Evolutionary conservation across 2,797 vertebrate species (phyloP).

Genomic region (Enteromius mattozi): DNA sequence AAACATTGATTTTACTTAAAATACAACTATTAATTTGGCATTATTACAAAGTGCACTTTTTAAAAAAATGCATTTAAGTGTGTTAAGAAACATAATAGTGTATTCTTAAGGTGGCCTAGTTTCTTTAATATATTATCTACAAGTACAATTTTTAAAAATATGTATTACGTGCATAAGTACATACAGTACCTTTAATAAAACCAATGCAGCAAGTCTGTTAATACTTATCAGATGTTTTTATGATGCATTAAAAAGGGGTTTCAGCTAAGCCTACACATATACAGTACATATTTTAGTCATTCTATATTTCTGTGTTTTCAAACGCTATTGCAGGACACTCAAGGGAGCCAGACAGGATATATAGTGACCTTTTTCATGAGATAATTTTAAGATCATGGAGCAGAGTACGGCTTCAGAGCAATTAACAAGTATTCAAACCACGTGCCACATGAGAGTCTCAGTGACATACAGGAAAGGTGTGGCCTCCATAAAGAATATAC

Average conservation of each 20-base stretch:
- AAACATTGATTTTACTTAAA: too few species aligned
- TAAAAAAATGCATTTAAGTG: not conserved
- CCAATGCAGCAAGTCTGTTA: not conserved
- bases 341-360: not conserved
- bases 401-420: not conserved
- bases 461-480: slow-evolving; percentile 33
- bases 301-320: not conserved
- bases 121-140: not conserved
- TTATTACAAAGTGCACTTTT: not conserved
- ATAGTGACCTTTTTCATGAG: not conserved
- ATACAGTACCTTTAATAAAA: too few species aligned
- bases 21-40: not conserved
- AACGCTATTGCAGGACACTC: not conserved
- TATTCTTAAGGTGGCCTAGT: not conserved
- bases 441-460: not conserved
- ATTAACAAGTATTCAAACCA: slow-evolving; percentile 27
- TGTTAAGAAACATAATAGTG: not conserved
- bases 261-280: not conserved
- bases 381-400: not conserved
- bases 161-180: too few species aligned
- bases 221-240: not conserved
- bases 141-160: not conserved
- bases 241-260: not conserved
- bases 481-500: not conserved
- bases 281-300: not conserved